Percentiles rank a stretch among this genome's conserved stretches.
Evolutionary conservation across 2,797 vertebrate species (phyloP).

Genomic region (Odontamblyopus rebecca): DNA sequence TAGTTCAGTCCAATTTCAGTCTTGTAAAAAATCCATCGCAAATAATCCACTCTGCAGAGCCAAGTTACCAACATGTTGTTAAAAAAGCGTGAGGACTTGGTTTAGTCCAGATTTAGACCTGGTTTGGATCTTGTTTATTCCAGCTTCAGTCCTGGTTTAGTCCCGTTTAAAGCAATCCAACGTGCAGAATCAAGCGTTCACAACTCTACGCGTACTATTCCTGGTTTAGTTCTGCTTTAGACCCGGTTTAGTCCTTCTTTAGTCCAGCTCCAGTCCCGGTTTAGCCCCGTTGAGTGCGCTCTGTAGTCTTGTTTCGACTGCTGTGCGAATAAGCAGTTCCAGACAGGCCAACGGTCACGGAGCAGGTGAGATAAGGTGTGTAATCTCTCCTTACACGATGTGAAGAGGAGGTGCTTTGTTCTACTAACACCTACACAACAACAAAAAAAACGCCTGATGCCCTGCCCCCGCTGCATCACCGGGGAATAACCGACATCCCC

Average conservation of each 20-base stretch:
- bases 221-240: background rate
- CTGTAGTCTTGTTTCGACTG: background rate
- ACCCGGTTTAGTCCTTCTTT: background rate
- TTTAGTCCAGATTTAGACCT: too few relatives aligned
- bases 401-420: constrained; percentile 34
- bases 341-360: constrained; percentile 47
- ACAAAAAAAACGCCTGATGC: constrained; percentile 10
- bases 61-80: too few relatives aligned
- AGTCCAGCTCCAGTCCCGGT: background rate
- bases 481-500: constrained; percentile 13
- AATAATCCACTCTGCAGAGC: background rate
- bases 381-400: constrained; percentile 39
- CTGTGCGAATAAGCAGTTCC: background rate
- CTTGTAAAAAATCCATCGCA: background rate
- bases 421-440: constrained; percentile 19
- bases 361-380: constrained; percentile 31
- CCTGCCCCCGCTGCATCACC: constrained; percentile 49
- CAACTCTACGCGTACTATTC: too few relatives aligned
- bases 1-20: background rate
- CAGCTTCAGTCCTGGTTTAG: too few relatives aligned
- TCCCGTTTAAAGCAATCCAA: background rate
- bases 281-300: background rate
- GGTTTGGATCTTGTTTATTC: too few relatives aligned
- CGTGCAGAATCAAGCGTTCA: too few relatives aligned
- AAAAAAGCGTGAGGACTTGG: too few relatives aligned